Percentiles rank a stretch among this genome's conserved stretches.
These are phyloP conservation scores for Sinhomidia bicolor DNA, from an alignment of 2,888 invertebrate species.

Conservation along the genomic window DNA sequence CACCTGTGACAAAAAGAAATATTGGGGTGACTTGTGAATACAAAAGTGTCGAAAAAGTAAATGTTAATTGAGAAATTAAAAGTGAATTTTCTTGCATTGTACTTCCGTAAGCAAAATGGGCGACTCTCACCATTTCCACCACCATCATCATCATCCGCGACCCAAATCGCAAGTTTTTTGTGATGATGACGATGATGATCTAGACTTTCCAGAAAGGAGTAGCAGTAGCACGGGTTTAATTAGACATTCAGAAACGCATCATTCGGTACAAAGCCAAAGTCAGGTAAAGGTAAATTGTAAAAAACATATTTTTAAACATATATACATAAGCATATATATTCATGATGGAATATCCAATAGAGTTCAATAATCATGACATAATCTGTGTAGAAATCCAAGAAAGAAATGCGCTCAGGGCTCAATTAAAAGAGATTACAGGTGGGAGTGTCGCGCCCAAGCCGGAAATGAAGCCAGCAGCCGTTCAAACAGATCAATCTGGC, in stretches of 20 bases:
- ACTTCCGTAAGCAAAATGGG: conserved; percentile 43
- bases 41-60: not conserved
- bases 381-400: conserved; percentile 69
- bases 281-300: conserved; percentile 34
- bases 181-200: conserved; percentile 66
- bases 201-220: conserved; percentile 58
- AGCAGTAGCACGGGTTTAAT: conserved; percentile 67
- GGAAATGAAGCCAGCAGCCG: conserved; percentile 35
- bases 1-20: not conserved
- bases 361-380: too few species aligned
- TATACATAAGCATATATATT: too few species aligned
- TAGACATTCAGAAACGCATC: conserved; percentile 66
- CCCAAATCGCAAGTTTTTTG: conserved; percentile 67
- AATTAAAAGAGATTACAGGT: conserved; percentile 74
- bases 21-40: too few species aligned
- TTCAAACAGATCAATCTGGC: conserved; percentile 33
- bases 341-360: too few species aligned
- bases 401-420: conserved; percentile 76
- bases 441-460: conserved; percentile 64
- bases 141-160: conserved; percentile 59
- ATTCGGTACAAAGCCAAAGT: conserved; percentile 66
- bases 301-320: too few species aligned
- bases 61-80: not conserved
- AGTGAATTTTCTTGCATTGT: not conserved
- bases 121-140: conserved; percentile 60